Conservation (phyloP, 2,888 invertebrate species). For the Heliconius aoede region DNA sequence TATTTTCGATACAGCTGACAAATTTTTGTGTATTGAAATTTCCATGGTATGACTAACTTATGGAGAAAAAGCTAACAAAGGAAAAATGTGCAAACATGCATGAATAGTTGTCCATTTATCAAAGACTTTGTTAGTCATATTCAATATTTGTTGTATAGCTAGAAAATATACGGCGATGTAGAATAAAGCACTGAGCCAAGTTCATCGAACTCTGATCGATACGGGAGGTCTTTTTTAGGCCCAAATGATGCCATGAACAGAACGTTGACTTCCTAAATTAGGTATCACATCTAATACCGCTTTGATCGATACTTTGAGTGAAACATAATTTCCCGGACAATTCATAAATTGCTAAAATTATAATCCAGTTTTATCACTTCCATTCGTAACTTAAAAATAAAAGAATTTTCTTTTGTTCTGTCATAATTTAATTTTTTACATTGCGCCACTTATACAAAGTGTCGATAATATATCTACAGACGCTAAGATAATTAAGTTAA, state of each 20-base stretch:
- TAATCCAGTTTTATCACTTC: neutral
- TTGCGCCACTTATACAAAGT: neutral
- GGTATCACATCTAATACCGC: slow-evolving; percentile 19
- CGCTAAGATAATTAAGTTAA: neutral
- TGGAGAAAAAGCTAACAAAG: slow-evolving; percentile 3
- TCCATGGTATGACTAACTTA: neutral
- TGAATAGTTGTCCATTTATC: slow-evolving; percentile 37
- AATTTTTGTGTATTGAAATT: neutral
- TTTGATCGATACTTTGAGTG: slow-evolving; percentile 19
- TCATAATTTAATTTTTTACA: neutral
- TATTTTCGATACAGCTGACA: neutral
- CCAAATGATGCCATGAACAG: slow-evolving; percentile 27
- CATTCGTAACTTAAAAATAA: neutral
- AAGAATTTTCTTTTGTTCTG: neutral
- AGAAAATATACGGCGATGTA: slow-evolving; percentile 49
- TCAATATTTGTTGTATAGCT: slow-evolving; percentile 50
- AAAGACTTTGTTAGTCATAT: slow-evolving; percentile 32
- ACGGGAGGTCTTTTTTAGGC: slow-evolving; percentile 48
- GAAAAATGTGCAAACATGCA: slow-evolving; percentile 2
- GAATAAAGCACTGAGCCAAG: slow-evolving; percentile 51
- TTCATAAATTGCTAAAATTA: slow-evolving; percentile 14
- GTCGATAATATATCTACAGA: neutral
- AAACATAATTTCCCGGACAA: slow-evolving; percentile 14
- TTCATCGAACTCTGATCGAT: slow-evolving; percentile 59
- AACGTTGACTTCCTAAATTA: slow-evolving; percentile 30